Percentiles rank a stretch among this genome's conserved stretches.
phyloP scores from a whole-genome alignment of 2,113 vertebrate species.

The Chunga burmeisteri region DNA sequence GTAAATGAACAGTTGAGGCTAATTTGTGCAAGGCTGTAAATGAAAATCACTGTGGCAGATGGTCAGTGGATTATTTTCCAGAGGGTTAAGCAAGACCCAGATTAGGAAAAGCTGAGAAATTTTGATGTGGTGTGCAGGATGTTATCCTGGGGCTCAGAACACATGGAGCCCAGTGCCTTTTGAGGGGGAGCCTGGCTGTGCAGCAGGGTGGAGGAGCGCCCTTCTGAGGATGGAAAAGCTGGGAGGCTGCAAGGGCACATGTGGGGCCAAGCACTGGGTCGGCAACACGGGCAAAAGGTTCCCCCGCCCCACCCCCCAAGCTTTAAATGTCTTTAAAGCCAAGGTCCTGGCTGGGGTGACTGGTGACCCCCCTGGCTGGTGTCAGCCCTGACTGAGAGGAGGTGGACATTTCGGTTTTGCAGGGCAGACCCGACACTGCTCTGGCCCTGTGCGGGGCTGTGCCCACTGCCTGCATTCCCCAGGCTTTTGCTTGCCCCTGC shows the following conservation, averaged over 20 bases:
- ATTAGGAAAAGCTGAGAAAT: slow-evolving; percentile 35
- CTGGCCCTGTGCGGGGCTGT: background rate
- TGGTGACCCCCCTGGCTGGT: background rate
- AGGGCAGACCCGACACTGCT: background rate
- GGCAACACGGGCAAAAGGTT: background rate
- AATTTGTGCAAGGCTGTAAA: background rate
- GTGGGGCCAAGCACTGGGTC: background rate
- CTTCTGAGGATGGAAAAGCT: rapidly evolving
- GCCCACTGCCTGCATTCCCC: background rate
- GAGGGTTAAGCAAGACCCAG: slow-evolving; percentile 26
- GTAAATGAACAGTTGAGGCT: background rate
- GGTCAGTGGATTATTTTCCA: slow-evolving; percentile 54
- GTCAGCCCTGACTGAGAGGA: background rate
- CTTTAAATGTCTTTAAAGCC: background rate
- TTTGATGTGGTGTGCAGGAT: background rate
- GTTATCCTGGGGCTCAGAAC: background rate
- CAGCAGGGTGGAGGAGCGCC: background rate
- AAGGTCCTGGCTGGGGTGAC: background rate
- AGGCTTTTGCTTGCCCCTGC: background rate
- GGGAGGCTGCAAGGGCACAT: background rate
- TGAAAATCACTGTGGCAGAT: slow-evolving; percentile 30
- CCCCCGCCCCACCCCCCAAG: background rate
- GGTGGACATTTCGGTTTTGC: background rate
- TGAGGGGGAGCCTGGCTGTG: background rate
- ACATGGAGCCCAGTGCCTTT: background rate